A percentile compares a stretch with the other conserved stretches of the same genome.
These are phyloP conservation scores for Nematolebias whitei DNA, from an alignment of 2,113 vertebrate species.

Conservation along the genomic window DNA sequence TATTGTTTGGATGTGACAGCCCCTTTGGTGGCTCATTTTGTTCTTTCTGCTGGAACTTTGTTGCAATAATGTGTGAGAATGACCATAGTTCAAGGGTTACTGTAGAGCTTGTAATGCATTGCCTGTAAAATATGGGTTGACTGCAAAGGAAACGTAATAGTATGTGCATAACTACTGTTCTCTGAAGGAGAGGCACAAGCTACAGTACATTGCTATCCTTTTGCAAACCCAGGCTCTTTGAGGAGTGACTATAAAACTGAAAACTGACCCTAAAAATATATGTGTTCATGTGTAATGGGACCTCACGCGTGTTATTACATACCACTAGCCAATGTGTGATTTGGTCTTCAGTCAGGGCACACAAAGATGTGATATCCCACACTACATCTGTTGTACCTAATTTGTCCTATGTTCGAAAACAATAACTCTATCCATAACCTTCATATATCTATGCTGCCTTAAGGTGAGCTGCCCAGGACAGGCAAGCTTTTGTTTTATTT, in stretches of 20 bases:
- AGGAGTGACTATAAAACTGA: background rate
- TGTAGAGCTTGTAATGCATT: background rate
- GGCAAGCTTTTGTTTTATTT: background rate
- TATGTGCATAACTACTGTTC: background rate
- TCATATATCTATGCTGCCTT: background rate
- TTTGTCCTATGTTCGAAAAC: background rate
- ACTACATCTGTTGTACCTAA: background rate
- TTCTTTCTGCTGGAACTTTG: background rate
- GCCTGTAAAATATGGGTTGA: background rate
- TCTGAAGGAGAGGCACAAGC: background rate
- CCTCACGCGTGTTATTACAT: background rate
- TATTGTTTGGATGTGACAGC: background rate
- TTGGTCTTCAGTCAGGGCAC: background rate
- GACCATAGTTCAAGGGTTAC: background rate
- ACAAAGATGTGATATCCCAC: conserved; percentile 24
- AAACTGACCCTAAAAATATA: background rate
- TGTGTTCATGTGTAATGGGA: background rate
- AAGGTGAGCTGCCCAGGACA: background rate
- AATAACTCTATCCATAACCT: background rate
- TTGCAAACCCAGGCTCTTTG: background rate
- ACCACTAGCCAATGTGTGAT: background rate
- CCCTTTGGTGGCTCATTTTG: background rate
- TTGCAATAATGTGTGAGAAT: background rate
- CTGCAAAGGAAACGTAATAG: background rate
- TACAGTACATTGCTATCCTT: background rate